Evolutionary conservation across 2,888 invertebrate genomes (phyloP).

Genomic region (Andrena marginata): DNA sequence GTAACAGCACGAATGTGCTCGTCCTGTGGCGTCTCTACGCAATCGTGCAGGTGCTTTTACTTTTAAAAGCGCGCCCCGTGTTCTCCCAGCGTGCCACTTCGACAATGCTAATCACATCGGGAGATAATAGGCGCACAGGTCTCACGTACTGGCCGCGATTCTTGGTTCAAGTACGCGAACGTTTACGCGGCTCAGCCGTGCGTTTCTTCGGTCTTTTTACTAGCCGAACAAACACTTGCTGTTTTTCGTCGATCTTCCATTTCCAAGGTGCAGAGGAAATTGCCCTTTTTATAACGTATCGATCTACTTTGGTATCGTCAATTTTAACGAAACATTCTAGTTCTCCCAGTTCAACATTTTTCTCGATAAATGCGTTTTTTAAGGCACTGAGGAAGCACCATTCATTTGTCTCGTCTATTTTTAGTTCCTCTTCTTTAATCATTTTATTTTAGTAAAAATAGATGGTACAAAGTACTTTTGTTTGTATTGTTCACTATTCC

Average conservation of each 20-base stretch:
- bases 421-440: not conserved
- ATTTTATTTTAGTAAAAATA: not conserved
- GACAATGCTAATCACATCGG: constrained; percentile 79
- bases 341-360: too few species aligned
- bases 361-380: too few species aligned
- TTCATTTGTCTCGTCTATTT: not conserved
- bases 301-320: too few species aligned
- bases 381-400: too few species aligned
- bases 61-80: constrained; percentile 58
- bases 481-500: not conserved
- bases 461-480: not conserved
- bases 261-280: too few species aligned
- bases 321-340: too few species aligned
- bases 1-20: not conserved
- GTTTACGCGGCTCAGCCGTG: constrained; percentile 55
- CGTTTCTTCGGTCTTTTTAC: constrained; percentile 52
- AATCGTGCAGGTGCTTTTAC: constrained; percentile 42
- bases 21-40: constrained; percentile 18
- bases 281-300: too few species aligned
- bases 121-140: constrained; percentile 77
- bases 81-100: constrained; percentile 56
- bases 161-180: constrained; percentile 79
- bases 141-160: constrained; percentile 79
- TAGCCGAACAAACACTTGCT: not conserved
- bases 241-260: too few species aligned